Conservation (phyloP, 2,797 vertebrate species). For the Ceyx erithaca region DNA sequence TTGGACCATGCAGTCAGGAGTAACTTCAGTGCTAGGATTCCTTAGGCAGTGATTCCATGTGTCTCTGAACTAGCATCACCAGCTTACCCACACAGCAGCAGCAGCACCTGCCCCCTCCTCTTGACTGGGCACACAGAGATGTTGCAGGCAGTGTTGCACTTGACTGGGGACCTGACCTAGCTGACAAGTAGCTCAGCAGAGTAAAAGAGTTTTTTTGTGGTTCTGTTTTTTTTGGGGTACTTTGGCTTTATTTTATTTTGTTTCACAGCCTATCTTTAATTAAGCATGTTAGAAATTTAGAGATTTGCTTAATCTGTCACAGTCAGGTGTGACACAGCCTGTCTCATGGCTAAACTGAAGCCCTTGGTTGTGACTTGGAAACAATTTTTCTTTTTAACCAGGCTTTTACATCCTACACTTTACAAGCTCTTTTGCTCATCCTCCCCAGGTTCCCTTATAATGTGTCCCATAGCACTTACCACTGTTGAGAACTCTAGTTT, state of each 20-base stretch:
- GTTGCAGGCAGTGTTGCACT: not conserved
- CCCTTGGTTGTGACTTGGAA: not conserved
- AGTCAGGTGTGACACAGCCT: not conserved
- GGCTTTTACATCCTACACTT: not conserved
- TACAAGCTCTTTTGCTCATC: not conserved
- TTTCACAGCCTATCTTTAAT: not conserved
- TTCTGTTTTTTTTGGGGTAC: not conserved
- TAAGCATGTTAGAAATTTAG: not conserved
- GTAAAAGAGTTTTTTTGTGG: not conserved
- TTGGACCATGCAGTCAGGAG: not conserved
- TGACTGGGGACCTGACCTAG: not conserved
- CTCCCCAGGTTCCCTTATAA: not conserved
- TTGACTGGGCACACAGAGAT: not conserved
- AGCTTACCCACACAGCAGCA: accelerated
- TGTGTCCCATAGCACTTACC: not conserved
- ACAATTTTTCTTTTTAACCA: not conserved
- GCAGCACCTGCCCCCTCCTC: not conserved
- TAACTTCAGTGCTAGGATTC: not conserved
- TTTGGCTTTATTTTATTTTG: not conserved
- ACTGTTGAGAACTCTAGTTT: not conserved
- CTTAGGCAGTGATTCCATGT: not conserved
- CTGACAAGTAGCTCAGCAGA: not conserved
- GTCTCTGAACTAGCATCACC: not conserved
- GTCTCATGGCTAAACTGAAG: not conserved
- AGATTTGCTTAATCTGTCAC: not conserved